phyloP scores from a whole-genome alignment of 2,888 invertebrate species.

The Hipparchia semele region DNA sequence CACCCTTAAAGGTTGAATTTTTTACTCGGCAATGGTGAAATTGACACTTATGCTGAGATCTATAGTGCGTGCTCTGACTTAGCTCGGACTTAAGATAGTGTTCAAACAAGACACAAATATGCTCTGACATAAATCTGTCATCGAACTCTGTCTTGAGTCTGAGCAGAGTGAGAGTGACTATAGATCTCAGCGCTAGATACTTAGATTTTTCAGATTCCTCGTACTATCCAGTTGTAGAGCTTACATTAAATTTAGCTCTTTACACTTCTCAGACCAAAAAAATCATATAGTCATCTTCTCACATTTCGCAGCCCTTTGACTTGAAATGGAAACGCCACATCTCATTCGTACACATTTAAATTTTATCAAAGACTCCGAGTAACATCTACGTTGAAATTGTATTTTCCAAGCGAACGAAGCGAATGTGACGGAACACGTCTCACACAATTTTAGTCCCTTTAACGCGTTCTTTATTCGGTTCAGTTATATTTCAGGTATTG shows the following conservation, averaged over 20 bases:
- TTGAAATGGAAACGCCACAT: constrained; percentile 41
- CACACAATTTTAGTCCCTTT: constrained; percentile 32
- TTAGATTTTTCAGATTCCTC: not conserved
- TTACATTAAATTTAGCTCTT: not conserved
- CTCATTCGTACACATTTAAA: constrained; percentile 41
- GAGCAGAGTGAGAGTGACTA: too few species aligned
- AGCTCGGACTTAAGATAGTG: too few species aligned
- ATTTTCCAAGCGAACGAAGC: constrained; percentile 41
- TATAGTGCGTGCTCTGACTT: too few species aligned
- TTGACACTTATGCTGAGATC: too few species aligned
- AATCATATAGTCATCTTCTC: constrained; percentile 16
- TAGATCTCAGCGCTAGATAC: not conserved
- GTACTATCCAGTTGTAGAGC: not conserved
- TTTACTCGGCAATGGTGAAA: too few species aligned
- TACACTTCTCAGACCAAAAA: not conserved
- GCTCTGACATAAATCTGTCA: too few species aligned
- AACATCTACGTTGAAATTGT: constrained; percentile 40
- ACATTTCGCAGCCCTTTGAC: constrained; percentile 31
- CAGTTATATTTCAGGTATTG: constrained; percentile 15
- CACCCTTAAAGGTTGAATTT: too few species aligned
- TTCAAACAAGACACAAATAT: too few species aligned
- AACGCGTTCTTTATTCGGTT: constrained; percentile 22
- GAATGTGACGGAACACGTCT: constrained; percentile 37
- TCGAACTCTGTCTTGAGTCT: too few species aligned
- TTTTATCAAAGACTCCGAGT: constrained; percentile 42